These are phyloP conservation scores for Gymnopithys bicolor DNA, from an alignment of 2,797 vertebrate genomes.

Conservation along the genomic window DNA sequence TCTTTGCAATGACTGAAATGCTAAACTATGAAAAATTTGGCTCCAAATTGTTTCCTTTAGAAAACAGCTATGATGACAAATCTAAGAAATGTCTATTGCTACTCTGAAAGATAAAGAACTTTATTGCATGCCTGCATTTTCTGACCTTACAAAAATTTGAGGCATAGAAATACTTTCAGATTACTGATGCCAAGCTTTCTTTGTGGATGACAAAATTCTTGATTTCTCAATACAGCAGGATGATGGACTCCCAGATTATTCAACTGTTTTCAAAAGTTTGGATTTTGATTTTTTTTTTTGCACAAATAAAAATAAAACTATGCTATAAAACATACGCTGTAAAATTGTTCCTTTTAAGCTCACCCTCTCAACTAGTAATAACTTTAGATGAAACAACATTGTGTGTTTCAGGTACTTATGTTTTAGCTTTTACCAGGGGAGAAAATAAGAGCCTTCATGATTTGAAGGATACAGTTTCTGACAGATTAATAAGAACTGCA, in stretches of 20 bases:
- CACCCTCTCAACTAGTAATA: neutral
- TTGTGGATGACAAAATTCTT: neutral
- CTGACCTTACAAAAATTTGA: constrained; percentile 19
- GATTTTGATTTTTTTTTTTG: neutral
- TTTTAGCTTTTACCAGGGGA: constrained; percentile 7
- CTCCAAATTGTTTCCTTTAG: constrained; percentile 3
- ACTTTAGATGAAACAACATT: neutral
- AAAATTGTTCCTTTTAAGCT: neutral
- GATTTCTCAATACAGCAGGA: constrained; percentile 9
- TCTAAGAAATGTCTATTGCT: constrained; percentile 35
- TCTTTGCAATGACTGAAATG: constrained; percentile 40
- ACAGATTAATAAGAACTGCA: neutral
- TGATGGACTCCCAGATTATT: neutral
- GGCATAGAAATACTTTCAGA: constrained; percentile 2
- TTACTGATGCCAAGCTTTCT: neutral
- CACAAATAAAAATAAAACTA: constrained; percentile 2
- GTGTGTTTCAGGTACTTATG: neutral
- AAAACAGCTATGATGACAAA: constrained; percentile 16
- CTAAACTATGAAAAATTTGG: constrained; percentile 45
- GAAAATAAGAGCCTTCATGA: neutral
- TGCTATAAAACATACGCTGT: neutral
- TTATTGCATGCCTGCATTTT: neutral
- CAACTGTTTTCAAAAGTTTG: neutral
- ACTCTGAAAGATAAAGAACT: constrained; percentile 21
- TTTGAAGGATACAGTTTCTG: neutral